Percentiles rank a stretch among this genome's conserved stretches.
These are phyloP conservation scores for Mimumesa dahlbomi DNA, from an alignment of 2,888 invertebrate species.

Conservation along the genomic window DNA sequence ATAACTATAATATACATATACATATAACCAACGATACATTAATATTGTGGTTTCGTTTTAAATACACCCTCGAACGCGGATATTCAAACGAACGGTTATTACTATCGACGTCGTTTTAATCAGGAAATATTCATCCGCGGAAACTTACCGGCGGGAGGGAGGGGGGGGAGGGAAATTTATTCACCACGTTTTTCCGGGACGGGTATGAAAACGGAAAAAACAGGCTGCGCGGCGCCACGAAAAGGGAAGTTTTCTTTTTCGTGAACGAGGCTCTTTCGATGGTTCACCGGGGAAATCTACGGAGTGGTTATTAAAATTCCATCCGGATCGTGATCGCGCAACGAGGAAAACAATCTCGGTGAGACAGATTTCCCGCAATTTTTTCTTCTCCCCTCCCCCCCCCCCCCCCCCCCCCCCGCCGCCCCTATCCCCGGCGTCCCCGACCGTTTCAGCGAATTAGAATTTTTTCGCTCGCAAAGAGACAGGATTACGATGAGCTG, in stretches of 20 bases:
- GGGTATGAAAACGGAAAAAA: constrained; percentile 30
- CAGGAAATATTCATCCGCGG: too few relatives aligned
- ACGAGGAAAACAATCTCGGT: constrained; percentile 57
- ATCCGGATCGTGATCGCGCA: constrained; percentile 59
- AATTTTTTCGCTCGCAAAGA: constrained; percentile 19
- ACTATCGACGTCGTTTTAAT: too few relatives aligned
- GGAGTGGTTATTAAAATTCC: constrained; percentile 64
- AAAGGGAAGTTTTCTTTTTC: constrained; percentile 27
- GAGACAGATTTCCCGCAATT: constrained; percentile 44
- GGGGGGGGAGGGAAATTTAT: too few relatives aligned
- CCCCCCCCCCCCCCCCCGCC: too few relatives aligned
- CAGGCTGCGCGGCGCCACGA: constrained; percentile 7
- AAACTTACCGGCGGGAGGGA: too few relatives aligned
- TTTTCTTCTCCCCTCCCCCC: constrained; percentile 27
- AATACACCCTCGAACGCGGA: background rate
- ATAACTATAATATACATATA: too few relatives aligned
- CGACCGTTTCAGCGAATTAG: constrained; percentile 23
- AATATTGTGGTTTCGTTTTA: background rate
- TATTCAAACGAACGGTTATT: too few relatives aligned
- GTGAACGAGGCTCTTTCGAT: constrained; percentile 34
- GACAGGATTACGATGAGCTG: background rate
- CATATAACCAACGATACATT: background rate
- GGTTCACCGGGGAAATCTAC: constrained; percentile 59
- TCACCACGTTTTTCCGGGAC: background rate
- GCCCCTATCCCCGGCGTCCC: too few relatives aligned